Evolutionary conservation across 2,113 vertebrate species (phyloP).

Genomic region (Atlantisia rogersi): DNA sequence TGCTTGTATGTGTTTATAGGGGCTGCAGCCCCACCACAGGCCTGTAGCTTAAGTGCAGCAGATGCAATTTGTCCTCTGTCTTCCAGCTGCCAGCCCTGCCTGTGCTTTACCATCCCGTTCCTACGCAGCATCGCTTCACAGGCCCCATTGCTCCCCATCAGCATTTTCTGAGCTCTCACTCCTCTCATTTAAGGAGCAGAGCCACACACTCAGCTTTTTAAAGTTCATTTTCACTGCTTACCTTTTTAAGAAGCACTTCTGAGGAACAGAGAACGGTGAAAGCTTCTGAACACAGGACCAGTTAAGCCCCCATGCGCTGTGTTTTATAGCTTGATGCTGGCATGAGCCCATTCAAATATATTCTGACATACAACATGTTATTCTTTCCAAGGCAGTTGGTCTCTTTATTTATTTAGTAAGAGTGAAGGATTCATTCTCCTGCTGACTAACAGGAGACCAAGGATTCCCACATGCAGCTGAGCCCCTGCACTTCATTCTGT

Average conservation of each 20-base stretch:
- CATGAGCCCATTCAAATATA: not conserved
- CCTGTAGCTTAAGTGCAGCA: not conserved
- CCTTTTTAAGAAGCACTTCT: not conserved
- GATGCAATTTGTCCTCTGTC: fast-evolving
- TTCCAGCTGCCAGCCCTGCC: not conserved
- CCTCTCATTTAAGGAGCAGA: not conserved
- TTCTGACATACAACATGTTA: slow-evolving; percentile 14
- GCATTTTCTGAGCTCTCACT: not conserved
- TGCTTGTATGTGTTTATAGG: not conserved
- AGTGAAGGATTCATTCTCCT: slow-evolving; percentile 27
- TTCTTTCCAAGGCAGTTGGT: slow-evolving; percentile 32
- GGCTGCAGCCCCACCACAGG: not conserved
- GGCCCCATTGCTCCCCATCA: not conserved
- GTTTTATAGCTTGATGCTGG: not conserved
- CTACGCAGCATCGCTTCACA: not conserved
- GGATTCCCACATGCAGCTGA: slow-evolving; percentile 50
- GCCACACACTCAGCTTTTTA: not conserved
- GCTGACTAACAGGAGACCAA: not conserved
- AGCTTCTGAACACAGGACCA: not conserved
- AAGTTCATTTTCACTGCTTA: not conserved
- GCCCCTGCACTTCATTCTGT: slow-evolving; percentile 8
- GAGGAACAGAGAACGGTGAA: not conserved
- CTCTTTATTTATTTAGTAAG: slow-evolving; percentile 46
- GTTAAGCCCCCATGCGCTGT: not conserved
- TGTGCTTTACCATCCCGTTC: not conserved